phyloP scores from a whole-genome alignment of 37 sponge, comb jelly and placozoan species.

The Hormiphora californensis region DNA sequence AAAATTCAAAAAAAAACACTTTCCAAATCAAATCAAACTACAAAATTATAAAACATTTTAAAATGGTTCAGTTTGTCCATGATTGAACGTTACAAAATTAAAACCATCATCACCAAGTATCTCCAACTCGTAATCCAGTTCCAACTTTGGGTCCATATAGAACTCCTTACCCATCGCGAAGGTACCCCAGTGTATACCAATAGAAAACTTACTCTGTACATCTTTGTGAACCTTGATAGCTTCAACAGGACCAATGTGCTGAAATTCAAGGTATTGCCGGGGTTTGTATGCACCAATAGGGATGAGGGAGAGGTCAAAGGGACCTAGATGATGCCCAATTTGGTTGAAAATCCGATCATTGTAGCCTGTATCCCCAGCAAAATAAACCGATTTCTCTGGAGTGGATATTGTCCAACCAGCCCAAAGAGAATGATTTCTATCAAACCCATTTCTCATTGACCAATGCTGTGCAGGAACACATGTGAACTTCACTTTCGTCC shows the following conservation, averaged over 20 bases:
- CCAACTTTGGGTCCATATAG: neutral
- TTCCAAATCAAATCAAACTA: too few species aligned
- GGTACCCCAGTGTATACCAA: slow-evolving; percentile 52
- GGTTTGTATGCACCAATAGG: slow-evolving; percentile 49
- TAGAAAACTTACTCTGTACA: neutral
- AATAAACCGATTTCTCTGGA: neutral
- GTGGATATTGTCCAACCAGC: neutral
- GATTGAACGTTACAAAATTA: neutral
- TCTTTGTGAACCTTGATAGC: slow-evolving; percentile 38
- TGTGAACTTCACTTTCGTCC: slow-evolving; percentile 19
- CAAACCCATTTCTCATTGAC: slow-evolving; percentile 12
- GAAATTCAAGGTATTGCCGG: slow-evolving; percentile 26
- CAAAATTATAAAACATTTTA: too few species aligned
- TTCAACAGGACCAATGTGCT: slow-evolving; percentile 40
- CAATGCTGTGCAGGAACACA: slow-evolving; percentile 40
- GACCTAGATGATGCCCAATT: slow-evolving; percentile 29
- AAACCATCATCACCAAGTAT: neutral
- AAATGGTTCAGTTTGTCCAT: neutral
- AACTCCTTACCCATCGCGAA: neutral
- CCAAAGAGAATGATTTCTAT: neutral
- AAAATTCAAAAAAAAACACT: too few species aligned
- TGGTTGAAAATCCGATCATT: neutral
- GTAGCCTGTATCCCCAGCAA: slow-evolving; percentile 53
- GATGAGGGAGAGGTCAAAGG: slow-evolving; percentile 41
- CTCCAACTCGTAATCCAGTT: neutral